Percentiles rank a stretch among this genome's conserved stretches.
phyloP scores from a whole-genome alignment of 2,888 invertebrate genomes.

The Latrodectus hesperus region DNA sequence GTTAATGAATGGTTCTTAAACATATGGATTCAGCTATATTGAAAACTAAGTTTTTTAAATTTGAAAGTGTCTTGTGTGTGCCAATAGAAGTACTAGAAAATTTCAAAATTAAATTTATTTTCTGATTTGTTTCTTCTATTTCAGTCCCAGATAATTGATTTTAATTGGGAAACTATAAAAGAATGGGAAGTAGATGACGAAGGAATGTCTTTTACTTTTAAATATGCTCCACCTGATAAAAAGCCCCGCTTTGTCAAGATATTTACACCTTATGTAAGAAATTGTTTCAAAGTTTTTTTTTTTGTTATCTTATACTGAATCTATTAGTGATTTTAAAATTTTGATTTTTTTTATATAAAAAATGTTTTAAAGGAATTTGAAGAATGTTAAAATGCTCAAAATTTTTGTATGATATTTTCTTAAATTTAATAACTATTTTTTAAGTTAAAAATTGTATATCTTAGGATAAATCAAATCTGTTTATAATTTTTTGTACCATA shows the following conservation, averaged over 20 bases:
- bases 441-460: too few species aligned
- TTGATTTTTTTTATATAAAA: not conserved
- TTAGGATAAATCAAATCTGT: too few species aligned
- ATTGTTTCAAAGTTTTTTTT: not conserved
- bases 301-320: too few species aligned
- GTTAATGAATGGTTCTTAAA: too few species aligned
- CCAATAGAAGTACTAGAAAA: too few species aligned
- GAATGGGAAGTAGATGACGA: slow-evolving; percentile 94
- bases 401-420: too few species aligned
- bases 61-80: too few species aligned
- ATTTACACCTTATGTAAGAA: slow-evolving; percentile 89
- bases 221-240: slow-evolving; percentile 87
- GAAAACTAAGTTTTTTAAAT: too few species aligned
- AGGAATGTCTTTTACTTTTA: slow-evolving; percentile 91
- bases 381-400: not conserved
- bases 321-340: not conserved
- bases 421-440: too few species aligned
- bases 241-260: slow-evolving; percentile 89
- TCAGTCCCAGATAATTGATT: slow-evolving; percentile 84
- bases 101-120: not conserved
- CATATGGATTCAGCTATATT: too few species aligned
- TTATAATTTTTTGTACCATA: too few species aligned
- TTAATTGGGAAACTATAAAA: slow-evolving; percentile 87
- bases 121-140: slow-evolving; percentile 26
- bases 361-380: not conserved